phyloP scores from a whole-genome alignment of 2,888 invertebrate genomes.

The Autographa pulchrina region DNA sequence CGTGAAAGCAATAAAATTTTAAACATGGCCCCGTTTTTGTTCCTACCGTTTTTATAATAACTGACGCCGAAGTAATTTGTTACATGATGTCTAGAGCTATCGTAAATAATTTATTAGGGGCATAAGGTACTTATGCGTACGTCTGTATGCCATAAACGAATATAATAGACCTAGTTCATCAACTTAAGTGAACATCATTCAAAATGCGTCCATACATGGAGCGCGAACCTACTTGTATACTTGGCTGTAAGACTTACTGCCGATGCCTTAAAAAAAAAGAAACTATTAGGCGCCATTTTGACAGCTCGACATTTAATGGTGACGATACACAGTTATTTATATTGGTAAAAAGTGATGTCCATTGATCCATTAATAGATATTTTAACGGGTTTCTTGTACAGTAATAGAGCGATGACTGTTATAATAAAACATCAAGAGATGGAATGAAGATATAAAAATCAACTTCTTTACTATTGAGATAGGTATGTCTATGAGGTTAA shows the following conservation, averaged over 20 bases:
- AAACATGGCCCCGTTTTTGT: constrained; percentile 34
- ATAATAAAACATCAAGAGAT: constrained; percentile 30
- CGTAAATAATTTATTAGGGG: constrained; percentile 16
- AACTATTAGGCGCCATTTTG: constrained; percentile 48
- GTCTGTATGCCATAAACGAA: constrained; percentile 19
- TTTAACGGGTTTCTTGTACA: constrained; percentile 15
- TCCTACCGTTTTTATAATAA: constrained; percentile 14
- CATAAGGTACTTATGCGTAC: background rate
- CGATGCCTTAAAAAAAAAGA: constrained; percentile 30
- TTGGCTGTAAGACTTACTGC: constrained; percentile 30
- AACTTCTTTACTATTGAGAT: background rate
- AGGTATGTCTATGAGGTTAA: no score
- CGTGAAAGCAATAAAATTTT: constrained; percentile 36
- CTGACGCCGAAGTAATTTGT: constrained; percentile 11
- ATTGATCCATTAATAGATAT: constrained; percentile 24
- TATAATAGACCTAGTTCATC: constrained; percentile 49
- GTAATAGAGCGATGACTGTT: constrained; percentile 30
- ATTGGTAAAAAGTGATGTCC: background rate
- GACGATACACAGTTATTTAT: constrained; percentile 15
- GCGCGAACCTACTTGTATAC: constrained; percentile 3
- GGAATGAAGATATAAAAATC: constrained; percentile 4
- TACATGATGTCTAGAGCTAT: constrained; percentile 18
- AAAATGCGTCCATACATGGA: constrained; percentile 37
- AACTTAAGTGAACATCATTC: constrained; percentile 45
- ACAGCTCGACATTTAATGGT: constrained; percentile 34